Evolutionary conservation across 1,140 invertebrate genomes (phyloP), one percentile per base, ranked within the genome.

Genomic region (Dinothrombium tinctorium): DNA sequence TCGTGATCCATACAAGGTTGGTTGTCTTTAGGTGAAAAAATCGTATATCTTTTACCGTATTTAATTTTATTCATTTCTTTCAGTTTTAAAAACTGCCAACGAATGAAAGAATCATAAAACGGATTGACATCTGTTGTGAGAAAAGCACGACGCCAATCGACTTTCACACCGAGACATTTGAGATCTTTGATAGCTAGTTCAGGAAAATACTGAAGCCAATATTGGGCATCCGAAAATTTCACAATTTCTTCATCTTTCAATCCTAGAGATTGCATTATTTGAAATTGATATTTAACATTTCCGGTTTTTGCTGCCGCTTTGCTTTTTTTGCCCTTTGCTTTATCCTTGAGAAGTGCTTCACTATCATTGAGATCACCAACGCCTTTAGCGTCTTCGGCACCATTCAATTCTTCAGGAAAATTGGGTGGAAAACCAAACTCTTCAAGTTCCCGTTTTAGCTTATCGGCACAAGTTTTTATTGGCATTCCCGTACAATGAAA

Each of bases 1-100:
- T 99, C 94, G 58, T 99, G 94, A 61, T 99, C 94, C 94, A 99
- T 98, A 57, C 94, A 99, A 2, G 94, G 92, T 57, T 99, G 94
- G 24, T 76, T 74, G 63, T 98, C 92, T 52, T 78, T 72, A 2
- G 90, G 89, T 1, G 90, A 96, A 61, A 74, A 99, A 47, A 99
- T 84, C 9, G 89, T 90, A 53, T 96, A 84, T 39, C 94, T 66
- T 63, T 98, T 98, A 21, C 94, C 94, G 68, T 84, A 99, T 58
- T 83, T 73, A 24, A 96, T 73, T 61, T 89, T 92, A 43, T 83
- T 78, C 42, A 69, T 66, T 42, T 73, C 69, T 55, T 80, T 83
- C n/a, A 99, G 61, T 47, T 74, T 73, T 41, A 76, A 57, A 57
- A 89, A 99, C 59, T 96, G 90, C 92, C 94, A 99, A 31, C 74